Evolutionary conservation across 2,888 invertebrate genomes (phyloP).

Genomic region (Conomelus anceps): DNA sequence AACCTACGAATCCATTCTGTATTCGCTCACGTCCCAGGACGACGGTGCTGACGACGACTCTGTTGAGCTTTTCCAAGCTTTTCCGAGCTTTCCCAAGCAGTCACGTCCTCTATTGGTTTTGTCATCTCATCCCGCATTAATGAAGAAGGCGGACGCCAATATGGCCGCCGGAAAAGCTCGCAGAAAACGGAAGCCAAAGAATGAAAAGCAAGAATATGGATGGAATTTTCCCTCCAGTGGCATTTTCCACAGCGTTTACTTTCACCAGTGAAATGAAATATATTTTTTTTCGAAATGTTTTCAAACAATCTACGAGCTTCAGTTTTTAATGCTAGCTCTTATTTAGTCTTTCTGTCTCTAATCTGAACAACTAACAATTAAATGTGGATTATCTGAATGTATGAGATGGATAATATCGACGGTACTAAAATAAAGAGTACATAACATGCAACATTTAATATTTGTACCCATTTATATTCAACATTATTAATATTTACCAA

Average conservation of each 20-base stretch:
- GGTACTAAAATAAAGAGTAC: too few relatives aligned
- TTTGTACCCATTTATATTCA: too few relatives aligned
- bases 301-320: neutral
- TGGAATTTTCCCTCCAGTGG: neutral
- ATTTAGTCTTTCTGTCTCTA: neutral
- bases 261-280: neutral
- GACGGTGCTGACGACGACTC: neutral
- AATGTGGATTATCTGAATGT: too few relatives aligned
- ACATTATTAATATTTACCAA: too few relatives aligned
- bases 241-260: neutral
- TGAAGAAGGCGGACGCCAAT: neutral
- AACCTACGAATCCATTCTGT: neutral
- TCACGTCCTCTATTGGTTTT: neutral
- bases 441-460: too few relatives aligned
- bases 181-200: neutral
- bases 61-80: neutral
- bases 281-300: neutral
- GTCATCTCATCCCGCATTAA: neutral
- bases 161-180: neutral
- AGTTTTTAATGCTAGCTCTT: neutral
- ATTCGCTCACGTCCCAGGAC: neutral
- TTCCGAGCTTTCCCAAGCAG: neutral
- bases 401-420: too few relatives aligned
- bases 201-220: neutral
- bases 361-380: too few relatives aligned